Percentiles rank a stretch among this genome's conserved stretches.
phyloP scores from a whole-genome alignment of 2,797 vertebrate genomes.

The Heteromormyrus szaboi region DNA sequence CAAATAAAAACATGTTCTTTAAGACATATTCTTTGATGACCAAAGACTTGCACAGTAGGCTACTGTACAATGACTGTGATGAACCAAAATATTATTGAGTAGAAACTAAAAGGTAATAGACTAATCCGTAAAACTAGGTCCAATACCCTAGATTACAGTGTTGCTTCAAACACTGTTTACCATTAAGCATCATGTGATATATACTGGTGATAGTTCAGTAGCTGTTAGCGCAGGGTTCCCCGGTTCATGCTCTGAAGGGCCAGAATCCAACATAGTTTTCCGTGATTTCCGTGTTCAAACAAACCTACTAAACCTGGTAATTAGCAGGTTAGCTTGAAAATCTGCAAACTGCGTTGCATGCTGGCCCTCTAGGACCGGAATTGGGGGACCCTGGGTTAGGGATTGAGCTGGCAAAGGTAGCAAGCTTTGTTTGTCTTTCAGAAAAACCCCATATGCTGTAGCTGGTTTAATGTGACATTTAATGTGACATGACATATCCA shows the following conservation, averaged over 20 bases:
- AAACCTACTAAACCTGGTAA: neutral
- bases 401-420: neutral
- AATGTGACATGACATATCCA: neutral
- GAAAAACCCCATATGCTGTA: neutral
- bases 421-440: neutral
- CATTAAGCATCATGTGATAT: neutral
- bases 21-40: neutral
- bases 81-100: neutral
- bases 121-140: neutral
- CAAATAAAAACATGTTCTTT: neutral
- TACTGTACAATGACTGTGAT: neutral
- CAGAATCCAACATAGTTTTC: neutral
- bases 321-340: neutral
- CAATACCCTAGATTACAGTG: neutral
- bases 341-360: neutral
- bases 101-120: neutral
- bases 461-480: neutral
- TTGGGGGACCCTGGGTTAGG: neutral
- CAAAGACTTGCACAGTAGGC: neutral
- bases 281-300: neutral
- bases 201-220: neutral
- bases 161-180: neutral
- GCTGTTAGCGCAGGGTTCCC: neutral
- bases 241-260: neutral
- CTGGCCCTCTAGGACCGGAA: neutral